Conservation (phyloP, 2,888 invertebrate species). For the Branchellion lobata region DNA sequence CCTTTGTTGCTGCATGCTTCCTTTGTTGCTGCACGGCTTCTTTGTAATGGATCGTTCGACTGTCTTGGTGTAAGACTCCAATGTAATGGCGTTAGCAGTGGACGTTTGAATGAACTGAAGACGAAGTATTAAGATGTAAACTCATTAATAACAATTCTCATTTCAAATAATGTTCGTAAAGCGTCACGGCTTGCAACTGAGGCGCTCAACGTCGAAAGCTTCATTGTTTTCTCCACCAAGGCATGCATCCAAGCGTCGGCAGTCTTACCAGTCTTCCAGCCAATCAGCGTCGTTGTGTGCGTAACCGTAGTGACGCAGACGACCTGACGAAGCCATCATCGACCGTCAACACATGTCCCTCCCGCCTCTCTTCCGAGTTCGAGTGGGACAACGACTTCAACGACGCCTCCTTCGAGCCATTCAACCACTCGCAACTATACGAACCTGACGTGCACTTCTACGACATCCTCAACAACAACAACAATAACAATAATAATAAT, state of each 20-base stretch:
- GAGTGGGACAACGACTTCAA: constrained; percentile 50
- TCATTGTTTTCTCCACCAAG: too few species aligned
- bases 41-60: too few species aligned
- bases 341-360: background rate
- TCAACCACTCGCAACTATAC: background rate
- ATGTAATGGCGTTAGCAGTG: too few species aligned
- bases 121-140: too few species aligned
- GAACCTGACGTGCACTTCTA: background rate
- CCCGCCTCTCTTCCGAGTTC: constrained; percentile 48
- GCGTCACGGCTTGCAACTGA: too few species aligned
- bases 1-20: too few species aligned
- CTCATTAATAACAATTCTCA: too few species aligned
- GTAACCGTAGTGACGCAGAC: constrained; percentile 41
- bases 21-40: too few species aligned
- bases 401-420: background rate
- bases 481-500: background rate
- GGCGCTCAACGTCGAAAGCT: too few species aligned
- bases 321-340: constrained; percentile 19
- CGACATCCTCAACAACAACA: constrained; percentile 38
- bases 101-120: too few species aligned
- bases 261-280: background rate
- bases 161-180: too few species aligned
- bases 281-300: constrained; percentile 22
- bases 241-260: constrained; percentile 46
- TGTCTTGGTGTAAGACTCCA: too few species aligned